Evolutionary conservation across 2,113 vertebrate species (phyloP), one percentile per base, ranked within the genome.

Genomic region (Rhombomys opimus): DNA sequence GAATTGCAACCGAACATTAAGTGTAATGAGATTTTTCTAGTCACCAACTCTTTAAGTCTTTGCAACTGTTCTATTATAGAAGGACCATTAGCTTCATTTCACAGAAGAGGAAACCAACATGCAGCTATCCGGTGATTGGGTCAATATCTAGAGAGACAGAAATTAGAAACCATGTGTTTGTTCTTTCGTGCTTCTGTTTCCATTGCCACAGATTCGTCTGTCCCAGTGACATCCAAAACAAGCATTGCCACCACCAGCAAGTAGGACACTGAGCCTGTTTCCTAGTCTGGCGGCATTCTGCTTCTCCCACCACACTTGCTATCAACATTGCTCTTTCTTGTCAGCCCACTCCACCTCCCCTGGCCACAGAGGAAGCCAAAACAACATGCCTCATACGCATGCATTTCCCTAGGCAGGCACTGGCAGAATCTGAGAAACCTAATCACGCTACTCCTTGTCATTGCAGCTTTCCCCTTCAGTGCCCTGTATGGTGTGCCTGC

Each of bases 401-500:
- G 46, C 32, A 7, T 67, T 67, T 9, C 73, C 52, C 59, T 2
- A 20, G 52, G 23, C 5, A 54, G 38, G 41, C 14, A 30, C 27
- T 46, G 84, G 65, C 7, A 65, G 68, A 54, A 41, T 38, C 38
- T 70, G 82, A 41, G 80, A 61, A 93, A 54, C 85, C 76, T 72
- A 87, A 88, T 86, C 91, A n/a, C 41, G 54, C 61, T 96, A 59
- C 68, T 1, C 52, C 68, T 87, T 32, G 10, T 96, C 75, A 87
- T 80, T 52, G 92, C 82, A 94, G 80, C 57, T 93, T 81, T 96
- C 70, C 80, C 91, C 73, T 96, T 87, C 94, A 77, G 13, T 1
- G 10, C 65, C 68, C 59, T 70, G 65, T 27, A 67, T 8, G 84
- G 89, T 63, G 59, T 2, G 78, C 50, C 57, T 5, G 6, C 57